These are phyloP conservation scores for Habropoda laboriosa DNA, from an alignment of 1,140 invertebrate genomes.

Conservation along the genomic window DNA sequence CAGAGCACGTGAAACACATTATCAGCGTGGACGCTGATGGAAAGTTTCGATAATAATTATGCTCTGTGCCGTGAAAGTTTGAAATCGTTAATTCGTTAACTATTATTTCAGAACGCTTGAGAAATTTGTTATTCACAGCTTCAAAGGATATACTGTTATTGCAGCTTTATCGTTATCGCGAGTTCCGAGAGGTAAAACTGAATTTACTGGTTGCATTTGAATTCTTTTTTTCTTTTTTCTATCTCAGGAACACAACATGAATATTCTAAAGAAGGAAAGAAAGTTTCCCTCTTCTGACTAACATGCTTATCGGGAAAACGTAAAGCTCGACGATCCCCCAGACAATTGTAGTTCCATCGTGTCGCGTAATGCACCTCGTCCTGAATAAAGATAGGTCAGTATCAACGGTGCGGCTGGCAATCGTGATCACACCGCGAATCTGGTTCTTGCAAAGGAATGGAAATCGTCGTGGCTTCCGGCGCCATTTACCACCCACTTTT, in stretches of 20 bases:
- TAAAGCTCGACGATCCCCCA: neutral
- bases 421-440: slow-evolving; percentile 27
- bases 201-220: neutral
- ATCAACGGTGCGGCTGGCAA: slow-evolving; percentile 19
- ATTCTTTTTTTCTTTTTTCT: no score
- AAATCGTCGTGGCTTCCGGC: slow-evolving; percentile 21
- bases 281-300: neutral
- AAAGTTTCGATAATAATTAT: no score
- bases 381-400: slow-evolving; percentile 4
- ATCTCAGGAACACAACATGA: neutral
- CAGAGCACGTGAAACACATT: no score
- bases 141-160: neutral
- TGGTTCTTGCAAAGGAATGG: slow-evolving; percentile 12
- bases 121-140: neutral
- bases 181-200: no score
- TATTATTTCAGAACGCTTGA: no score
- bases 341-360: neutral
- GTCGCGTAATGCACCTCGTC: neutral
- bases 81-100: no score
- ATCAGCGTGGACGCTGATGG: no score
- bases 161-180: neutral
- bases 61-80: no score
- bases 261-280: neutral
- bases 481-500: neutral
- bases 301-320: neutral